Evolutionary conservation across 2,888 invertebrate species (phyloP).

Genomic region (Pegoplata infirma): DNA sequence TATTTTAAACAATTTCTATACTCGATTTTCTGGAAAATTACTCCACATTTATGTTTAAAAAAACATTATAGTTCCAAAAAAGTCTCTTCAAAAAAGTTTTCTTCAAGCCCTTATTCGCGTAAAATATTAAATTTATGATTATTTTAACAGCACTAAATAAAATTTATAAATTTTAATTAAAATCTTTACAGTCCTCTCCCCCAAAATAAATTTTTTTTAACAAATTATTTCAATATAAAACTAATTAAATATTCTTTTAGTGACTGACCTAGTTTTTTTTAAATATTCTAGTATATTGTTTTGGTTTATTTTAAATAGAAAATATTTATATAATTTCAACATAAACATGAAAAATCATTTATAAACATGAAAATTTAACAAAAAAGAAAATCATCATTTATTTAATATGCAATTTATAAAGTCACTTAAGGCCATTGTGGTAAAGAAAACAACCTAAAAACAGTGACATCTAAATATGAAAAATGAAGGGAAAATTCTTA

Average conservation of each 20-base stretch:
- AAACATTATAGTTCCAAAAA: too few species aligned
- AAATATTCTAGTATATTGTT: not conserved
- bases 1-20: too few species aligned
- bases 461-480: not conserved
- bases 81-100: too few species aligned
- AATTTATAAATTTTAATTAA: too few species aligned
- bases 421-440: conserved; percentile 23
- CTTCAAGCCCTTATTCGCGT: too few species aligned
- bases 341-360: conserved; percentile 14
- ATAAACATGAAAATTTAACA: conserved; percentile 25
- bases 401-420: conserved; percentile 35
- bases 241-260: not conserved
- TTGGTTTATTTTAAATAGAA: not conserved
- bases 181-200: too few species aligned
- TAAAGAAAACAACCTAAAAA: not conserved
- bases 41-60: too few species aligned
- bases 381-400: conserved; percentile 21
- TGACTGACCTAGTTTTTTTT: not conserved
- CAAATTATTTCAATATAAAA: not conserved
- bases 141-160: too few species aligned
- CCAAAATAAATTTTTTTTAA: not conserved
- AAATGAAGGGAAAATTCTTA: not conserved
- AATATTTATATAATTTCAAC: not conserved
- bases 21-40: too few species aligned
- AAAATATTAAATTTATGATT: too few species aligned